phyloP scores from a whole-genome alignment of 1,140 invertebrate genomes.

The Cydia pomonella region DNA sequence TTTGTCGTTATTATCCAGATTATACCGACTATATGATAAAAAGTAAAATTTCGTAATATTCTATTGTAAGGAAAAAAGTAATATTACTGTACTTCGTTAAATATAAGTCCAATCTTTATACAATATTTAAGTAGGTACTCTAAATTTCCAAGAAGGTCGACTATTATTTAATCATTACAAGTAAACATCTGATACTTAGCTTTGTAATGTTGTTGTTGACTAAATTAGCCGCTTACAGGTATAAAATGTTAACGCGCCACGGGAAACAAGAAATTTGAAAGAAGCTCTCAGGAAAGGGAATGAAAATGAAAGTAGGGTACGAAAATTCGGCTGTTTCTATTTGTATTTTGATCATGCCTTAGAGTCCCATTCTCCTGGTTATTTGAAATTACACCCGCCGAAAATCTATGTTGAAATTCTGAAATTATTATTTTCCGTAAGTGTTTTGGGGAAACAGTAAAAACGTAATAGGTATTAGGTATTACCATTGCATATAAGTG shows the following conservation, averaged over 20 bases:
- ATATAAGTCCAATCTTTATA: no score
- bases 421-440: conserved; percentile 20
- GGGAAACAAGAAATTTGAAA: conserved; percentile 29
- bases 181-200: neutral
- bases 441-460: conserved; percentile 7
- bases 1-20: no score
- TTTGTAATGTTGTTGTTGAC: neutral
- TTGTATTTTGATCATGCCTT: conserved; percentile 30
- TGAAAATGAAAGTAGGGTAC: conserved; percentile 32
- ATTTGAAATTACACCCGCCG: conserved; percentile 17
- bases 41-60: no score
- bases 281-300: conserved; percentile 17
- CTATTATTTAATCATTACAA: no score
- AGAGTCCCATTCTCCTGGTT: conserved; percentile 18
- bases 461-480: neutral
- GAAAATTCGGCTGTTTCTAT: conserved; percentile 22
- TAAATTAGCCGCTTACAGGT: neutral
- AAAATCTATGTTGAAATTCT: conserved; percentile 25
- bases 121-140: no score
- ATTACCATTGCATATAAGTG: neutral
- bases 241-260: conserved; percentile 19
- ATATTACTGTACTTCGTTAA: no score
- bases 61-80: no score
- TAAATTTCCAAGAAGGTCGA: no score
- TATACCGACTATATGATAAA: no score